Percentiles rank a stretch among this genome's conserved stretches.
These are phyloP conservation scores for Limanda limanda DNA, from an alignment of 2,113 vertebrate species.

Conservation along the genomic window DNA sequence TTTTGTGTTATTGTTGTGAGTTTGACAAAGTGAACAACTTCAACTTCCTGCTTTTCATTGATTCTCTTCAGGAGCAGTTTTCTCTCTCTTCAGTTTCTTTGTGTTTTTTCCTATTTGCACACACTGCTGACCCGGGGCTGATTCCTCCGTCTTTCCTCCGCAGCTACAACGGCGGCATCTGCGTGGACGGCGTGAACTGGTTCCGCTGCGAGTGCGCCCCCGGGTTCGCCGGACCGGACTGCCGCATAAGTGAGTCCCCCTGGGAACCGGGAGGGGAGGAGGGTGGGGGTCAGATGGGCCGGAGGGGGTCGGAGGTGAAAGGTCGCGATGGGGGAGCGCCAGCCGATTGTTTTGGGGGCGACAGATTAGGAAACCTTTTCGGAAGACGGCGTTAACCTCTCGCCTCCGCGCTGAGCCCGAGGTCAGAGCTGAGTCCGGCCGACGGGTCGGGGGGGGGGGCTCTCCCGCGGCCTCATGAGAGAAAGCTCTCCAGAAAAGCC, in stretches of 20 bases:
- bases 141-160: constrained; percentile 8
- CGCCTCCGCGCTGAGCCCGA: constrained; percentile 43
- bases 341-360: constrained; percentile 47
- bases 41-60: too few species aligned
- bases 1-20: too few species aligned
- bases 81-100: neutral
- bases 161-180: constrained; percentile 95
- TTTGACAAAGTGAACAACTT: too few species aligned
- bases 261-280: constrained; percentile 43
- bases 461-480: constrained; percentile 48
- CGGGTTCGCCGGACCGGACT: constrained; percentile 95
- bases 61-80: too few species aligned
- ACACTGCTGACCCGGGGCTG: too few species aligned
- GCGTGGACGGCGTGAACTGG: constrained; percentile 96
- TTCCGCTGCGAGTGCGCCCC: constrained; percentile 94
- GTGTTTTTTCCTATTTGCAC: neutral
- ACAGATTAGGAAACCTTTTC: constrained; percentile 67
- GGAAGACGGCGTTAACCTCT: constrained; percentile 59
- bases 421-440: constrained; percentile 53
- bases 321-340: constrained; percentile 32
- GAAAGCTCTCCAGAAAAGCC: constrained; percentile 20
- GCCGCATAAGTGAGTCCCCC: constrained; percentile 93
- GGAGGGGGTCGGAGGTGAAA: constrained; percentile 56
- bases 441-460: constrained; percentile 54
- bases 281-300: constrained; percentile 18